Percentiles rank a stretch among this genome's conserved stretches.
phyloP scores from a whole-genome alignment of 2,113 vertebrate species.

The Acanthochromis polyacanthus region DNA sequence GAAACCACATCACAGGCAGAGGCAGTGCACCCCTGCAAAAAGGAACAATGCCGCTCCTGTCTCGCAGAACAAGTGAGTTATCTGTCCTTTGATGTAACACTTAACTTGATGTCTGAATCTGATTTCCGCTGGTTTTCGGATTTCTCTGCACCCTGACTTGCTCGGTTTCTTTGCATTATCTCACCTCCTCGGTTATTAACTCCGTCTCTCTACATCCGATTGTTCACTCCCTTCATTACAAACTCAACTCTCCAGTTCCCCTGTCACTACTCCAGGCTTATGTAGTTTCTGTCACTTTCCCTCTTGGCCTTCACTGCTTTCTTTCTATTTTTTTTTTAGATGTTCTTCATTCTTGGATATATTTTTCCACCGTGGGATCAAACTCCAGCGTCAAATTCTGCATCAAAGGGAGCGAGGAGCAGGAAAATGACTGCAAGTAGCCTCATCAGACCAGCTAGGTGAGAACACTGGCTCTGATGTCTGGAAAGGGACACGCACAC shows the following conservation, averaged over 20 bases:
- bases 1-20: slow-evolving; percentile 40
- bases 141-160: not conserved
- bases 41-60: not conserved
- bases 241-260: not conserved
- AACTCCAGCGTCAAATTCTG: slow-evolving; percentile 11
- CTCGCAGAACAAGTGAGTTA: not conserved
- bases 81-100: slow-evolving; percentile 17
- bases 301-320: not conserved
- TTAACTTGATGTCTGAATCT: slow-evolving; percentile 16
- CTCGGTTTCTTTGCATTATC: slow-evolving; percentile 10
- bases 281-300: slow-evolving; percentile 8
- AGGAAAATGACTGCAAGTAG: slow-evolving; percentile 22
- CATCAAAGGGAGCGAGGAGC: slow-evolving; percentile 27
- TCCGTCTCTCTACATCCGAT: not conserved
- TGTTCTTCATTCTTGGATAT: not conserved
- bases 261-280: not conserved
- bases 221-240: slow-evolving; percentile 3
- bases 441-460: slow-evolving; percentile 38
- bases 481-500: slow-evolving; percentile 9
- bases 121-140: slow-evolving; percentile 31
- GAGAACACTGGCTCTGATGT: slow-evolving; percentile 33
- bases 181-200: slow-evolving; percentile 32
- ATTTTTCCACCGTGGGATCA: not conserved
- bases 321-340: slow-evolving; percentile 4
- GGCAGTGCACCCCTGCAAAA: slow-evolving; percentile 15